Percentiles rank a stretch among this genome's conserved stretches.
phyloP scores from a whole-genome alignment of 2,113 vertebrate genomes.

The Benitochromis conjunctus region DNA sequence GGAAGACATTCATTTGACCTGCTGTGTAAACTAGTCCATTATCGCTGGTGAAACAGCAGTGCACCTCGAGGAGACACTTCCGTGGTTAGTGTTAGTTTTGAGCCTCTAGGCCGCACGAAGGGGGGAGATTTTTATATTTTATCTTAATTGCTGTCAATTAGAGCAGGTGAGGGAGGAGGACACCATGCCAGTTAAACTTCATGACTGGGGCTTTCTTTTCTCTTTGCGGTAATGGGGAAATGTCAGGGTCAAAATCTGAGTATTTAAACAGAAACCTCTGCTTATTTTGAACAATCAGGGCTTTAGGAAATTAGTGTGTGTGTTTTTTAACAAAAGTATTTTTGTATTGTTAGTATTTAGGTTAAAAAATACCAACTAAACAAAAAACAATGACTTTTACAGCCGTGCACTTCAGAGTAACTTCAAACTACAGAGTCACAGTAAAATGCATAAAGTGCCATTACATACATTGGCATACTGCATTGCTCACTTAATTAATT shows the following conservation, averaged over 20 bases:
- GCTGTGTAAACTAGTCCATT: conserved; percentile 56
- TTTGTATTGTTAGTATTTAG: not conserved
- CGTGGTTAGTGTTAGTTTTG: conserved; percentile 23
- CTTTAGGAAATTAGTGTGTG: not conserved
- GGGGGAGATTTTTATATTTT: not conserved
- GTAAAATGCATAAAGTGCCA: not conserved
- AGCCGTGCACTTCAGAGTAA: not conserved
- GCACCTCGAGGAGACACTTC: conserved; percentile 14
- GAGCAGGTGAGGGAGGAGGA: not conserved
- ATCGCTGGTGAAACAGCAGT: conserved; percentile 32
- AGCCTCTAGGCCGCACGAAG: not conserved
- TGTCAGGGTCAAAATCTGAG: not conserved
- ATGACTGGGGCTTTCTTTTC: not conserved
- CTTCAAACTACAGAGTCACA: not conserved
- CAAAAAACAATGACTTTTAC: not conserved
- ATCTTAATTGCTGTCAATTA: conserved; percentile 61
- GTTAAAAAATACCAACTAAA: accelerated
- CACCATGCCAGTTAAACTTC: not conserved
- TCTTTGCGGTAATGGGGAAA: conserved; percentile 21
- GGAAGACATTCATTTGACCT: conserved; percentile 44
- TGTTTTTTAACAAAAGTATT: not conserved
- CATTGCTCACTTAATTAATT: not conserved
- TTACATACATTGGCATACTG: not conserved
- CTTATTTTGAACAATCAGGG: not conserved
- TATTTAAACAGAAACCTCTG: not conserved